A percentile compares a stretch with the other conserved stretches of the same genome.
Evolutionary conservation across 2,888 invertebrate genomes (phyloP).

Genomic region (Ypsolopha sequella): DNA sequence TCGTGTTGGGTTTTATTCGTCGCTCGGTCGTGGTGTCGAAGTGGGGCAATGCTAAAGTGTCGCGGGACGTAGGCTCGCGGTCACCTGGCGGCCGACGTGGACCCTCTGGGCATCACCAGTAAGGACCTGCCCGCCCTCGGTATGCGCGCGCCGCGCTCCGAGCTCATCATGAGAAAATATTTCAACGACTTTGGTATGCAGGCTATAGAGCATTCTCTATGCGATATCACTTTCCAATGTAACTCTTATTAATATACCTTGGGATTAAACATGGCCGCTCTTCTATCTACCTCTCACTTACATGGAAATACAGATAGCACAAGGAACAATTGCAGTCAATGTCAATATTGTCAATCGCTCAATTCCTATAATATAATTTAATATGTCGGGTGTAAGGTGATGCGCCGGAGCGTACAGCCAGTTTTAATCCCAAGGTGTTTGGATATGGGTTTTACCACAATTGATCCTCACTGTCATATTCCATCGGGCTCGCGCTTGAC

Average conservation of each 20-base stretch:
- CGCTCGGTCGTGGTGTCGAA: constrained; percentile 1
- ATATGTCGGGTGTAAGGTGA: too few species aligned
- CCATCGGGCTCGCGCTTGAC: too few species aligned
- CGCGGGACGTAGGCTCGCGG: constrained; percentile 84
- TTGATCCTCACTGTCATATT: too few species aligned
- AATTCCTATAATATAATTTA: too few species aligned
- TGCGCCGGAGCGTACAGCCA: too few species aligned
- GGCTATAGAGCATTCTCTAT: constrained; percentile 5
- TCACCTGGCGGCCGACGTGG: constrained; percentile 93
- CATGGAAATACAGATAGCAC: not conserved
- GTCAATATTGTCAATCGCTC: constrained; percentile 6
- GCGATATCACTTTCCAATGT: too few species aligned
- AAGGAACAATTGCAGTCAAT: constrained; percentile 21
- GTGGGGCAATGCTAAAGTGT: constrained; percentile 10
- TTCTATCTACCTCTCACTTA: too few species aligned
- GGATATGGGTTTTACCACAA: too few species aligned
- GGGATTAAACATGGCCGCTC: too few species aligned
- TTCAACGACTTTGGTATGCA: constrained; percentile 64
- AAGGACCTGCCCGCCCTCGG: constrained; percentile 71
- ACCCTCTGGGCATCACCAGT: constrained; percentile 92
- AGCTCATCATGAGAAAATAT: constrained; percentile 72
- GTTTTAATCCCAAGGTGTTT: not conserved
- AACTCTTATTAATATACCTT: too few species aligned
- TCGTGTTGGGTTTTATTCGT: constrained; percentile 1
- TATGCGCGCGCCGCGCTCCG: constrained; percentile 62